A percentile compares a stretch with the other conserved stretches of the same genome.
These are phyloP conservation scores for Epiblema foenella DNA, from an alignment of 2,888 invertebrate species.

Conservation along the genomic window DNA sequence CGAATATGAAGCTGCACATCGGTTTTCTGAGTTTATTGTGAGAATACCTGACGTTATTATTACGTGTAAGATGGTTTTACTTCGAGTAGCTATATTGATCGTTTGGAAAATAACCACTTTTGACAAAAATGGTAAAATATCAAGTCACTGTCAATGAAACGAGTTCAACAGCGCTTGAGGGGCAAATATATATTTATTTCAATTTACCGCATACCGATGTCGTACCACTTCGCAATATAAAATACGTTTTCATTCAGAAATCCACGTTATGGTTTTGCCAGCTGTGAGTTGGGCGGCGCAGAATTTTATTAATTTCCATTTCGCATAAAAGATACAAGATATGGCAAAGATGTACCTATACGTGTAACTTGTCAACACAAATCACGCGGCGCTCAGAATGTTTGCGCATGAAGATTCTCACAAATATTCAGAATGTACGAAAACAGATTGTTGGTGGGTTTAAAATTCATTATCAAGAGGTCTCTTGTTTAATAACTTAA, in stretches of 20 bases:
- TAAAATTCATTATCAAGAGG: too few species aligned
- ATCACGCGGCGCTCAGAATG: conserved; percentile 15
- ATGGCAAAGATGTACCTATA: neutral
- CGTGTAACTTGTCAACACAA: conserved; percentile 18
- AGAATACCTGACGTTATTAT: too few species aligned
- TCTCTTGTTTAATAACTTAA: too few species aligned
- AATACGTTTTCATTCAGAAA: conserved; percentile 11
- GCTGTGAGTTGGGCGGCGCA: neutral
- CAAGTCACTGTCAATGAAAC: too few species aligned
- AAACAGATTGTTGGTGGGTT: neutral
- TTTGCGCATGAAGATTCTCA: conserved; percentile 23
- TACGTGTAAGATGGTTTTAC: too few species aligned
- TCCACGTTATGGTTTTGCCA: conserved; percentile 7
- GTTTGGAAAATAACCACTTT: too few species aligned
- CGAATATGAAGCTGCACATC: too few species aligned
- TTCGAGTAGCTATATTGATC: too few species aligned
- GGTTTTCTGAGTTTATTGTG: too few species aligned
- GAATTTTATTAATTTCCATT: conserved; percentile 38
- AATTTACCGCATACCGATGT: neutral
- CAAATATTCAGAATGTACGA: conserved; percentile 4
- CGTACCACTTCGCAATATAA: conserved; percentile 14
- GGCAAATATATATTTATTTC: too few species aligned
- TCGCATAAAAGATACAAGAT: conserved; percentile 16
- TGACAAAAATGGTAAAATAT: too few species aligned
- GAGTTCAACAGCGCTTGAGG: too few species aligned